Conservation (phyloP, 2,113 vertebrate species). For the Sylvietta virens region DNA sequence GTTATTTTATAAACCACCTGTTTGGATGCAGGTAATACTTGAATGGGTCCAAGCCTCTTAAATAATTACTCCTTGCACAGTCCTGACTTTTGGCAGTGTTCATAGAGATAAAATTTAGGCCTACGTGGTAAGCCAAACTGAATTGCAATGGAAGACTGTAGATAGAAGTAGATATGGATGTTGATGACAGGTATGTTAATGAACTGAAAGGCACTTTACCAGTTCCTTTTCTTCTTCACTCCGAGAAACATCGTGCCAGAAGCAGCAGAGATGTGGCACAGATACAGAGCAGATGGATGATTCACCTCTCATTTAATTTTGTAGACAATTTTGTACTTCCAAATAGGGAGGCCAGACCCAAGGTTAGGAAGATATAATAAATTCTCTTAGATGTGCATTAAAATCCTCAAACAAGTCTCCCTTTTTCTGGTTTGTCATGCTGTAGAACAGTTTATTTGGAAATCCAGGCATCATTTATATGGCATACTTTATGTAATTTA, state of each 20-base stretch:
- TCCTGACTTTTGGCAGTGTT: background rate
- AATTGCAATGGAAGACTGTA: background rate
- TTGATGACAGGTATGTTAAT: background rate
- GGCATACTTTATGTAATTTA: background rate
- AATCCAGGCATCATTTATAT: background rate
- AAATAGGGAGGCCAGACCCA: background rate
- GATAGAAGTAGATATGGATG: background rate
- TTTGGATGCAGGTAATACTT: background rate
- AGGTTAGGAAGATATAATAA: background rate
- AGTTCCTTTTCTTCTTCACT: background rate
- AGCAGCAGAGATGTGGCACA: background rate
- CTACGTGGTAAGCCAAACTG: background rate
- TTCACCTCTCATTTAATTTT: background rate
- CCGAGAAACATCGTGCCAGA: background rate
- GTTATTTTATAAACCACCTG: background rate
- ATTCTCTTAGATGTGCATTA: background rate
- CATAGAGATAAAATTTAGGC: background rate
- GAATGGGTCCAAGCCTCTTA: background rate
- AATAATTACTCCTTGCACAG: background rate
- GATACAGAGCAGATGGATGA: background rate
- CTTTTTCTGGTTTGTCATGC: background rate
- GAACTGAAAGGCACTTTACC: background rate
- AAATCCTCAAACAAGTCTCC: background rate
- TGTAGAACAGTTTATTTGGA: background rate
- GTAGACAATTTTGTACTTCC: background rate